Evolutionary conservation across 2,888 invertebrate genomes (phyloP), one percentile per base, ranked within the genome.

Genomic region (Dynastes hyllus): DNA sequence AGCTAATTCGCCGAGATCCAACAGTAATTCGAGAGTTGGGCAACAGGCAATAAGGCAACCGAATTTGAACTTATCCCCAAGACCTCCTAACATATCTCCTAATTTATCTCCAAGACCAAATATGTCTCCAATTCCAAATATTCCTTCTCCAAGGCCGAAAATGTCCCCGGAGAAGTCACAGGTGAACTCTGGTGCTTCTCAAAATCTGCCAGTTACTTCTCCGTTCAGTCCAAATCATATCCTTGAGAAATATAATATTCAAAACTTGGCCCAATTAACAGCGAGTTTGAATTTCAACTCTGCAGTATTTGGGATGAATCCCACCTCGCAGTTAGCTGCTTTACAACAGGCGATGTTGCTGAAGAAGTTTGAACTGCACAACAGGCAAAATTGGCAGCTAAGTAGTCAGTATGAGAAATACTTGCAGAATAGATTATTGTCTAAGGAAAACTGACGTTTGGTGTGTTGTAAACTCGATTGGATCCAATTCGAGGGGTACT

Each of bases 191-290:
- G 75, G 11, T 37, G 51, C 16, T 61, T 32, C 73, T 11, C 77
- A 51, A 58, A 76, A 67, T 29, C 61, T 11, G 22, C 37, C 32
- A 6, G 29, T 29, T 8, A 4, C 67, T 1, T 71, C 63, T 3
- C 76, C 61, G 53, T 66, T 63, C 27, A 77, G 32, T 45, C 76
- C 88, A 2, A 88, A 88, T 78, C 87, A 89, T 78, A 83, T 89
- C 22, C 79, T 88, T 80, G 89, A 89, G 82, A 88, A 88, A 82
- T 89, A 88, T 83, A 89, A 89, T 79, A 88, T 89, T 40, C 88
- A 88, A 80, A 89, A 89, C 83, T 82, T 89, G 82, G 88, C 89
- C 0, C 89, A 89, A 78, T 78, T 89, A 69, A 87, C 88, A 45
- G 89, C 89, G 8, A 88, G 85, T 81, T 86, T 89, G 76, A 88